A percentile compares a stretch with the other conserved stretches of the same genome.
Conservation (phyloP, 1,140 invertebrate genomes). For the Zelostemma sp. region DNA sequence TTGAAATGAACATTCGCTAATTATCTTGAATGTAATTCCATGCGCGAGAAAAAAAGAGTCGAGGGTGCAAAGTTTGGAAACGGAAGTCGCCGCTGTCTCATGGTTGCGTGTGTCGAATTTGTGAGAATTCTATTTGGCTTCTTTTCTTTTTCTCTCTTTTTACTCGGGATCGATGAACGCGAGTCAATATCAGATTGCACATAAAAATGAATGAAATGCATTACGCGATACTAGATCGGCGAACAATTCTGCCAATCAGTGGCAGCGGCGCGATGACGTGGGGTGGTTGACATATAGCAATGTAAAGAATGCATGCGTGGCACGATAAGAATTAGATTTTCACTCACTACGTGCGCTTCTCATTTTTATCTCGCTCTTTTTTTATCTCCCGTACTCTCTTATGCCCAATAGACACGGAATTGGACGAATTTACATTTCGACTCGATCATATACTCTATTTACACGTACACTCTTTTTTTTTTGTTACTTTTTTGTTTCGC, state of each 20-base stretch:
- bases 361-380: constrained; percentile 31
- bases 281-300: constrained; percentile 53
- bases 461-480: background rate
- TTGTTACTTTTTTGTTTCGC: background rate
- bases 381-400: constrained; percentile 30
- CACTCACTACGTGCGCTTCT: constrained; percentile 36
- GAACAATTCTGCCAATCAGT: constrained; percentile 35
- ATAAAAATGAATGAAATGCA: background rate
- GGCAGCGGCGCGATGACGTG: constrained; percentile 35
- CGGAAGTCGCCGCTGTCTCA: too few relatives aligned
- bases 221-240: constrained; percentile 11
- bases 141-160: constrained; percentile 42
- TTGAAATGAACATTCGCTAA: too few relatives aligned
- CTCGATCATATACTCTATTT: too few relatives aligned
- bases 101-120: constrained; percentile 41
- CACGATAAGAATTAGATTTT: constrained; percentile 63
- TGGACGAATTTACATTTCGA: background rate
- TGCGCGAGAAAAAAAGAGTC: too few relatives aligned
- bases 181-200: constrained; percentile 43
- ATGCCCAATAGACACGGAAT: background rate
- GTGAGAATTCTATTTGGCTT: constrained; percentile 37
- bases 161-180: constrained; percentile 43
- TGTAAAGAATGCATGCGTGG: constrained; percentile 61
- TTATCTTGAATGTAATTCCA: too few relatives aligned
- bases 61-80: too few relatives aligned